These are phyloP conservation scores for Sebastes steindachneri DNA, from an alignment of 2,797 vertebrate genomes.

Conservation along the genomic window DNA sequence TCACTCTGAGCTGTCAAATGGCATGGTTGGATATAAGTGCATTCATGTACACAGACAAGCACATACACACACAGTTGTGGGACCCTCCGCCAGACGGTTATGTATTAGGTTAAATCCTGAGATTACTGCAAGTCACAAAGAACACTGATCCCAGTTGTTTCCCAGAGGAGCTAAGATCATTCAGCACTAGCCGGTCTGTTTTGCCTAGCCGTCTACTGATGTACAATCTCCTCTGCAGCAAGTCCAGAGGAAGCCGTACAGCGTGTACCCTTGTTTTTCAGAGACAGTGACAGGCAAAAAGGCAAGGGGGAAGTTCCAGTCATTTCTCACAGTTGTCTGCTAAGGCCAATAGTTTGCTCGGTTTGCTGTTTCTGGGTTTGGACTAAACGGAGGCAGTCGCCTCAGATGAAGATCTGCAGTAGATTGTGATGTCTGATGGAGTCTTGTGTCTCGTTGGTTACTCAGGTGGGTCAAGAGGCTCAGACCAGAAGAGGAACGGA, in stretches of 20 bases:
- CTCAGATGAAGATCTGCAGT: not conserved
- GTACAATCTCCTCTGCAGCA: not conserved
- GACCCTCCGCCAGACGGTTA: conserved; percentile 40
- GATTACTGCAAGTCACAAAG: conserved; percentile 70
- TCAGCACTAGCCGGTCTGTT: conserved; percentile 27
- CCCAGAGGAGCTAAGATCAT: conserved; percentile 41
- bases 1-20: conserved; percentile 17
- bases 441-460: conserved; percentile 32
- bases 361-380: conserved; percentile 16
- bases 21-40: conserved; percentile 9
- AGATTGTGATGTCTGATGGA: conserved; percentile 14
- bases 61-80: conserved; percentile 19
- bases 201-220: conserved; percentile 13
- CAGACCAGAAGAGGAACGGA: conserved; percentile 91
- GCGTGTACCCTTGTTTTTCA: conserved; percentile 28
- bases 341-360: conserved; percentile 12
- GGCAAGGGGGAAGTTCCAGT: conserved; percentile 22
- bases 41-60: conserved; percentile 36
- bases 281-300: conserved; percentile 17
- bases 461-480: conserved; percentile 85
- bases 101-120: conserved; percentile 64
- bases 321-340: conserved; percentile 42
- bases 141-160: conserved; percentile 63
- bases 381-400: conserved; percentile 1
- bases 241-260: not conserved